A percentile compares a stretch with the other conserved stretches of the same genome.
These are phyloP conservation scores for Perccottus glenii DNA, from an alignment of 2,113 vertebrate genomes.

Conservation along the genomic window DNA sequence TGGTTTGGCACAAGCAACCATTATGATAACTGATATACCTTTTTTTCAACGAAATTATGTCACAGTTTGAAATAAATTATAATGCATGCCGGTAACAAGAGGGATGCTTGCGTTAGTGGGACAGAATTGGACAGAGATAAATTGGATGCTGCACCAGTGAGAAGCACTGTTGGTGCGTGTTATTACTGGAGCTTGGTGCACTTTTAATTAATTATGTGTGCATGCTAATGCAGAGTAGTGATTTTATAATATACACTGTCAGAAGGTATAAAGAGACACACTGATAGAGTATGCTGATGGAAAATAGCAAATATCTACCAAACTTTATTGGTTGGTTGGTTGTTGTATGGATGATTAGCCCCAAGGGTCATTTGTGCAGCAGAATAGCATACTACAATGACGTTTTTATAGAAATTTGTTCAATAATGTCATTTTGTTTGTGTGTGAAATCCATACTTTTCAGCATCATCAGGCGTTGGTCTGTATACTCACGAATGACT, in stretches of 20 bases:
- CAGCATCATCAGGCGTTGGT: no score
- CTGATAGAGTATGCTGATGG: background rate
- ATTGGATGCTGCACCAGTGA: background rate
- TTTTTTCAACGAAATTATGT: slow-evolving; percentile 31
- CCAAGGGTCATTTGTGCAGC: no score
- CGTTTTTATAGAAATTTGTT: no score
- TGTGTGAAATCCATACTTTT: no score
- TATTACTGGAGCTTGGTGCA: background rate
- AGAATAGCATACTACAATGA: no score
- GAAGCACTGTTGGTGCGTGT: slow-evolving; percentile 4
- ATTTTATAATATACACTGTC: slow-evolving; percentile 7
- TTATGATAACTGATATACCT: slow-evolving; percentile 60
- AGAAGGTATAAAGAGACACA: background rate
- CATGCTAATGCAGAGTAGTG: background rate
- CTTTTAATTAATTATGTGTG: slow-evolving; percentile 11
- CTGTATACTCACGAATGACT: no score
- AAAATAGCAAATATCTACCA: background rate
- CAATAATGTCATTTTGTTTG: no score
- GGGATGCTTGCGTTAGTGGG: background rate
- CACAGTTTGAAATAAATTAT: slow-evolving; percentile 36
- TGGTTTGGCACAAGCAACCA: slow-evolving; percentile 31
- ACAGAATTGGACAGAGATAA: background rate
- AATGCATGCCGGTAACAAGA: background rate
- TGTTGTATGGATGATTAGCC: no score
- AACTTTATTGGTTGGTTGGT: no score